Evolutionary conservation across 2,888 invertebrate genomes (phyloP).

Genomic region (Belgica antarctica): DNA sequence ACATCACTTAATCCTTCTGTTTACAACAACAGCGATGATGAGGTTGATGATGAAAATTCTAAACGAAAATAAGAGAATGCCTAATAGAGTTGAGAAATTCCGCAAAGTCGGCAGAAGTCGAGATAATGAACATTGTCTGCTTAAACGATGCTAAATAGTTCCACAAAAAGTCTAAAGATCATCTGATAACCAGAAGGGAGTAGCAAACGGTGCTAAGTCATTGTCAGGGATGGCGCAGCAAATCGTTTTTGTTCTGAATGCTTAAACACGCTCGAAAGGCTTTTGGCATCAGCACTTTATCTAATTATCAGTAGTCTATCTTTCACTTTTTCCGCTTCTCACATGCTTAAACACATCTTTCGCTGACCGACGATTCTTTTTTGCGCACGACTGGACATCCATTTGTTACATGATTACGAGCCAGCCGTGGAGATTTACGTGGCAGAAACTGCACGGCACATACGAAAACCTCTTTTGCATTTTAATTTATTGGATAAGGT

Average conservation of each 20-base stretch:
- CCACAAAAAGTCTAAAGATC: background rate
- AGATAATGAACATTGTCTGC: background rate
- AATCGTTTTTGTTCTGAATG: constrained; percentile 15
- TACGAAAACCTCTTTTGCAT: constrained; percentile 13
- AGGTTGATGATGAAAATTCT: background rate
- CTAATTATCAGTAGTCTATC: background rate
- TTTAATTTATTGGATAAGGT: constrained; percentile 14
- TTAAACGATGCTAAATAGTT: background rate
- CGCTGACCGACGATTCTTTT: background rate
- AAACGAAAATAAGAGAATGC: background rate
- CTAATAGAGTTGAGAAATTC: background rate
- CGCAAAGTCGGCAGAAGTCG: background rate
- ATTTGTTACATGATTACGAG: background rate
- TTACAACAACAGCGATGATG: background rate
- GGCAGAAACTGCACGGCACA: constrained; percentile 15
- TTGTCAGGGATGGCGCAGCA: constrained; percentile 3
- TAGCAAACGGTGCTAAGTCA: no score
- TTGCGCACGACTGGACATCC: constrained; percentile 1
- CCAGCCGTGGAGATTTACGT: background rate
- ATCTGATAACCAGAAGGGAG: constrained; percentile 29
- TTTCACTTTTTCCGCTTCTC: background rate
- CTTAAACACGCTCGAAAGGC: background rate
- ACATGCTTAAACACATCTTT: background rate
- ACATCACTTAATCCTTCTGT: background rate
- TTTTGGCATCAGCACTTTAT: background rate